phyloP scores from a whole-genome alignment of 2,888 invertebrate species.

The Margaritifera margaritifera region DNA sequence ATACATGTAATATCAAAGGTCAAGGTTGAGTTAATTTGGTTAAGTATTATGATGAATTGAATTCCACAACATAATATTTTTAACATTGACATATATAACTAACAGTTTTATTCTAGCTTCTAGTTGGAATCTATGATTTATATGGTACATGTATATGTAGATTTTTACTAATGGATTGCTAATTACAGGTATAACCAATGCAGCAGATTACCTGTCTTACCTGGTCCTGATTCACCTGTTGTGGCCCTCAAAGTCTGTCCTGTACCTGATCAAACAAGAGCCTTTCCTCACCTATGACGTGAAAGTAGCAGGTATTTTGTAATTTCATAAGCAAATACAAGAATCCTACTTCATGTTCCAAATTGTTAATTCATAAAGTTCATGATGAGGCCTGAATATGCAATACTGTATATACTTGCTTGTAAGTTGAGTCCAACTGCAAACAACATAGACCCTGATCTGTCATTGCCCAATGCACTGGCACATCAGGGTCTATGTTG shows the following conservation, averaged over 20 bases:
- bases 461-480: too few species aligned
- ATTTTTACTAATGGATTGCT: not conserved
- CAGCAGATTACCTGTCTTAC: slow-evolving; percentile 95
- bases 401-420: not conserved
- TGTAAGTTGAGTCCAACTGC: too few species aligned
- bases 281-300: slow-evolving; percentile 61
- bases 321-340: not conserved
- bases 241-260: slow-evolving; percentile 95
- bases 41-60: too few species aligned
- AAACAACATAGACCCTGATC: too few species aligned
- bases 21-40: too few species aligned
- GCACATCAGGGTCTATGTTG: too few species aligned
- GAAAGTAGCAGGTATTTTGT: slow-evolving; percentile 54
- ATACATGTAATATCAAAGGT: too few species aligned
- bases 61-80: too few species aligned
- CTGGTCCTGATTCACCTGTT: slow-evolving; percentile 95
- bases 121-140: too few species aligned
- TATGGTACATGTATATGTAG: not conserved
- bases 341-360: not conserved
- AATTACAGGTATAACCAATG: slow-evolving; percentile 90
- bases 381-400: not conserved
- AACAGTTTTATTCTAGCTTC: too few species aligned
- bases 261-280: slow-evolving; percentile 80
- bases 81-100: too few species aligned
- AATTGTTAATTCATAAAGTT: not conserved